Base-by-base conservation (phyloP, 2,113 vertebrate species). In the Boulengeromyrus knoepffleri region DNA sequence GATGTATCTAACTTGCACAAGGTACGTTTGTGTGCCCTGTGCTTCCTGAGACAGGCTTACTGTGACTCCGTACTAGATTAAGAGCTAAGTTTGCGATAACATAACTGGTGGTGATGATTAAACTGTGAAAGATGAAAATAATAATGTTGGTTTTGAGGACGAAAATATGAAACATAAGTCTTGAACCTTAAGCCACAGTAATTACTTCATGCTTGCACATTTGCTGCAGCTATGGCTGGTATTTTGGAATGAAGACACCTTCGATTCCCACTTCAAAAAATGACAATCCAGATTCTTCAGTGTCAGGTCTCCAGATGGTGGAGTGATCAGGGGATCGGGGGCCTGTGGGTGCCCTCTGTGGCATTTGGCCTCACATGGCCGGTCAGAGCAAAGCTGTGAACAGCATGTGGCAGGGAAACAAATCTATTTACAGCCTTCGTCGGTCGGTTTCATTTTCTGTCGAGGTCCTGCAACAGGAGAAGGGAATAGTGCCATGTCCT, bases 391-490 rank as follows among this genome's bases (percentile, higher is more conserved):
- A 80, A 80, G 70, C 70, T 77, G 70, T 39, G 36, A 77, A 77
- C 27, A 1, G 56, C 36, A 89, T n/a, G 49, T 87, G 52, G 84
- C 80, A 87, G 39, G 21, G 42, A 94, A 91, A 94, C 90, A 91
- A 92, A 89, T 95, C 92, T 94, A 93, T 95, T 95, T 95, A 88
- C 90, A 93, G 93, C 91, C 46, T 10, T 88, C n/a, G 89, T 88
- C 13, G 6, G 92, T 91, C 74, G 52, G 88, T 91, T 90, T 92
- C 80, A 90, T 91, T 92, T 91, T 87, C 83, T 84, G 3, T 24
- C 36, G 12, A 31, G 50, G n/a, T 50, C 74, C 88, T 87, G 66
- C 31, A 88, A 90, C 70, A 27, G 66, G 21, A 93, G 1, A 91
- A 84, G 92, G 8, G 2, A 66, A 77, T 1, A 31, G 49, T 1